Evolutionary conservation across 53 echinoderm and acorn worm genomes (phyloP).

Genomic region (Mesocentrotus franciscanus): DNA sequence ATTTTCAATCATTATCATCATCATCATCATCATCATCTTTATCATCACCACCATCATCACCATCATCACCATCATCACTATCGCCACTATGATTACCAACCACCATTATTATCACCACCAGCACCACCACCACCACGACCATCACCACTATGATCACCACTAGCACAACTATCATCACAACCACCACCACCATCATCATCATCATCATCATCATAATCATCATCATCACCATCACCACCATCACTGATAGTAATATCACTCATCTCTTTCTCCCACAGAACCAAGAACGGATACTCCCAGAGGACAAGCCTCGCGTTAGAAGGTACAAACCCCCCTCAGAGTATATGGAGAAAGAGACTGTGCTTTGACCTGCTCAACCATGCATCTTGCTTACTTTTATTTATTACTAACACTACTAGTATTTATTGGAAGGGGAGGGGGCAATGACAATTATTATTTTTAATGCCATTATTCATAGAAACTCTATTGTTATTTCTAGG

Average conservation of each 20-base stretch:
- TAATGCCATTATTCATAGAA: background rate
- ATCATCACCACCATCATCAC: background rate
- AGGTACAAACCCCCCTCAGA: conserved; percentile 85
- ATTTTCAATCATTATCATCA: background rate
- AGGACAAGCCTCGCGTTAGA: conserved; percentile 80
- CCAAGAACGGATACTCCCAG: conserved; percentile 81
- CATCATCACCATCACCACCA: background rate
- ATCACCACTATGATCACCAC: background rate
- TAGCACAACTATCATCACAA: background rate
- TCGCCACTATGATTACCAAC: background rate
- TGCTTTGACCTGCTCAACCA: conserved; percentile 71
- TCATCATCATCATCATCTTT: background rate
- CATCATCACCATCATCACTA: background rate
- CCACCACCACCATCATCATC: background rate
- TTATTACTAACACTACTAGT: conserved; percentile 37
- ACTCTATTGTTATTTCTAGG: background rate
- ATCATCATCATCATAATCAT: background rate
- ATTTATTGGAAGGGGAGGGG: conserved; percentile 7
- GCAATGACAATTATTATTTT: conserved; percentile 23
- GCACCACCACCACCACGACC: background rate
- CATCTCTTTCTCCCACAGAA: conserved; percentile 72
- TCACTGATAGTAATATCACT: background rate
- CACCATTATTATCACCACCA: background rate
- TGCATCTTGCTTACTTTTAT: conserved; percentile 47
- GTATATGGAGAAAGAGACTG: conserved; percentile 91